Conservation (phyloP, 1,140 invertebrate genomes). For the Formica selysi region DNA sequence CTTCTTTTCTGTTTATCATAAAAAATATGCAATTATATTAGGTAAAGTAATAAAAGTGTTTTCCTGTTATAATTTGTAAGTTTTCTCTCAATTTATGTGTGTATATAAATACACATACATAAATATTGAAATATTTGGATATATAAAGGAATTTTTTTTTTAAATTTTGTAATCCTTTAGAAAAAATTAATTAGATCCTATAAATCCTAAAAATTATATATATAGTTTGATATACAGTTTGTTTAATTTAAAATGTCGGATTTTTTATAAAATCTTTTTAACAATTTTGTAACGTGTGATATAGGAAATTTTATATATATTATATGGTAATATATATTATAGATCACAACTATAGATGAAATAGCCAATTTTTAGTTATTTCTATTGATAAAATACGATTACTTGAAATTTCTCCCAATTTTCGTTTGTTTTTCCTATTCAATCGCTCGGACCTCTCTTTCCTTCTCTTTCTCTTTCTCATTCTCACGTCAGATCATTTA, state of each 20-base stretch:
- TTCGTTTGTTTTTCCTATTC: slow-evolving; percentile 15
- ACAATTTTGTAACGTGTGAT: background rate
- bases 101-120: too few species aligned
- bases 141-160: too few species aligned
- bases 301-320: background rate
- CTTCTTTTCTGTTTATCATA: slow-evolving; percentile 1
- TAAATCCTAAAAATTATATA: background rate
- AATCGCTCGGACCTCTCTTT: background rate
- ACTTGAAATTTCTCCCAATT: background rate
- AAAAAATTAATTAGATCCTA: too few species aligned
- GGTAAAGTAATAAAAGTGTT: slow-evolving; percentile 19
- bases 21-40: slow-evolving; percentile 30
- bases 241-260: background rate
- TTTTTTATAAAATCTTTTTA: background rate
- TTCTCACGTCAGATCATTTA: slow-evolving; percentile 40
- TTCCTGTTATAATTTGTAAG: background rate
- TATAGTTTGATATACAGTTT: background rate
- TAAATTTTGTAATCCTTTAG: too few species aligned
- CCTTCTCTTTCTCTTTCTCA: slow-evolving; percentile 5
- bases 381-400: background rate
- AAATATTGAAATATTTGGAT: slow-evolving; percentile 5
- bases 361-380: background rate
- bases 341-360: background rate
- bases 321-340: background rate
- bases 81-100: background rate